These are phyloP conservation scores for Aeoliscus strigatus DNA, from an alignment of 2,797 vertebrate species.

Conservation along the genomic window DNA sequence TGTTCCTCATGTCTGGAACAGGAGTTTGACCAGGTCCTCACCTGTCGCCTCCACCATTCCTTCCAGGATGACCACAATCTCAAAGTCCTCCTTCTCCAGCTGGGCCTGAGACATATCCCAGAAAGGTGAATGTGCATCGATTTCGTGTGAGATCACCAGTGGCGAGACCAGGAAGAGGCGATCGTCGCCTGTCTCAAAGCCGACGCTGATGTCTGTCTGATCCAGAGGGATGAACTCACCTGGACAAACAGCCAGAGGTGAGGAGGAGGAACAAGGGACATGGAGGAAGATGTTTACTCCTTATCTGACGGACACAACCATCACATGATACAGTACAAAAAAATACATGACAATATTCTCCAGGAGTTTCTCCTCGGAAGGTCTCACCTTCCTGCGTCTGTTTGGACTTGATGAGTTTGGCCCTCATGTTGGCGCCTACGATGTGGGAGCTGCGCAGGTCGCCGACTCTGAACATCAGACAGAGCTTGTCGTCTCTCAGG, in stretches of 20 bases:
- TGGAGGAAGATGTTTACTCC: too few relatives aligned
- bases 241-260: constrained; percentile 18
- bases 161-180: constrained; percentile 96
- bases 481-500: constrained; percentile 87
- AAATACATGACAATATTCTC: too few relatives aligned
- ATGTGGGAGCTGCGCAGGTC: constrained; percentile 96
- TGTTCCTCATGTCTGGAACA: too few relatives aligned
- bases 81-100: constrained; percentile 92
- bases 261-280: background rate
- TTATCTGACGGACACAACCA: too few relatives aligned
- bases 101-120: constrained; percentile 91
- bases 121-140: constrained; percentile 85
- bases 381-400: constrained; percentile 90
- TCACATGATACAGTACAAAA: too few relatives aligned
- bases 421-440: constrained; percentile 94
- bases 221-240: constrained; percentile 96
- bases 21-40: constrained; percentile 43
- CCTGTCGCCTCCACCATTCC: constrained; percentile 98
- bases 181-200: constrained; percentile 94
- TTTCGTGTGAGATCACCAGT: constrained; percentile 94
- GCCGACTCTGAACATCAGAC: constrained; percentile 95
- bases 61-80: constrained; percentile 97
- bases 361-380: background rate
- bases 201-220: constrained; percentile 96
- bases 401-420: constrained; percentile 97